Base-by-base conservation (phyloP, 2,888 invertebrate species). In the Macropis europaea region DNA sequence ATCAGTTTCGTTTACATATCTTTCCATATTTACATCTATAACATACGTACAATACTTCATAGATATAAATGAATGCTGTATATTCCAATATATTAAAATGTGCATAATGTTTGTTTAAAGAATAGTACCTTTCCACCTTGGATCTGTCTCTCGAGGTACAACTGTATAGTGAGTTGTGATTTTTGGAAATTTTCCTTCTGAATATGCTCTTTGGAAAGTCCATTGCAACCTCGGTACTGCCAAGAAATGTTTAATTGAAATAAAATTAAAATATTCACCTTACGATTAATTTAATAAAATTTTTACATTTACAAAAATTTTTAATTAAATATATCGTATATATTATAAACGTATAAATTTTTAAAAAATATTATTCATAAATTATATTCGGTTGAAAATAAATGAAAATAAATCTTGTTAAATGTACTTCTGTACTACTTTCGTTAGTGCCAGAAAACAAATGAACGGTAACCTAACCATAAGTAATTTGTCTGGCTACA, bases 141-240 rank as follows among this genome's bases (percentile, higher is more conserved):
- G 93, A 91, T 99, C 99, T 63, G 94, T 95, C 84, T 98, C 97
- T 86, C 99, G 92, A 0, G 98, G 97, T 85, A 95, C 91, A 66
- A 98, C 92, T 0, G 97, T 96, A 88, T 98, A 98, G 91, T 99
- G 99, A 30, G 98, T 98, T 1, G 99, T 99, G 85, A 97, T 96
- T 92, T 95, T 96, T 19, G 96, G 96, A 88, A 93, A 94, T 11
- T 86, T 79, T 66, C 90, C 89, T 82, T 93, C 93, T 0, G 94
- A 93, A 87, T 93, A 94, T 54, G 92, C 88, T 83, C 94, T 91
- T 77, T 91, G 91, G 9, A 87, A 84, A 32, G 90, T 64, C 47
- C 67, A 63, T 72, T 74, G 72, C 26, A 72, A 36, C 47, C 54
- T 80, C 72, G 80, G 82, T 68, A 66, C 78, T 79, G 43, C 36